phyloP scores from a whole-genome alignment of 2,797 vertebrate species.

The Crotalus adamanteus region DNA sequence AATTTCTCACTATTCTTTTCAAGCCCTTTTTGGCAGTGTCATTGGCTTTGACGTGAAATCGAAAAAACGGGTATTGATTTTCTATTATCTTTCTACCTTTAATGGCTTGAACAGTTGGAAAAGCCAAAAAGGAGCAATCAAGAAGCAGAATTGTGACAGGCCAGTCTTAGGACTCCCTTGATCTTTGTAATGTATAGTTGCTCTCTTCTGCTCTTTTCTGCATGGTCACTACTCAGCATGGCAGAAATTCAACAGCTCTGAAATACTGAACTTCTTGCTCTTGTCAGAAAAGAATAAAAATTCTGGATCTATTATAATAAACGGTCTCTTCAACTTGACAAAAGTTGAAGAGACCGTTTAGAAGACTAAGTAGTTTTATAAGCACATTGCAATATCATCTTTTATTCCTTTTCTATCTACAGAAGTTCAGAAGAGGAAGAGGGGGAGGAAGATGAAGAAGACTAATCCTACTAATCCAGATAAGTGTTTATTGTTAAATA shows the following conservation, averaged over 20 bases:
- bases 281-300: background rate
- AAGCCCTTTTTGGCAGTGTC: no score
- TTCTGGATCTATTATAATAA: background rate
- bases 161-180: background rate
- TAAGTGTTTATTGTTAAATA: no score
- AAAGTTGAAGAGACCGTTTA: background rate
- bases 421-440: background rate
- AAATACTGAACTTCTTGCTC: background rate
- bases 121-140: no score
- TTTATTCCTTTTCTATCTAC: background rate
- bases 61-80: no score
- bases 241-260: background rate
- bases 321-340: no score
- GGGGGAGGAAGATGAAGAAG: no score
- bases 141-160: no score
- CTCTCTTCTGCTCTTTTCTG: background rate
- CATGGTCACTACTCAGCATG: background rate
- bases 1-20: no score
- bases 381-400: background rate
- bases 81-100: no score
- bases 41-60: no score
- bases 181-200: background rate
- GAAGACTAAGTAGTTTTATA: background rate
- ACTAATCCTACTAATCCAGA: no score
- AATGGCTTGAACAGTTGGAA: no score